phyloP scores from a whole-genome alignment of 2,113 vertebrate genomes.

The Bubo bubo region DNA sequence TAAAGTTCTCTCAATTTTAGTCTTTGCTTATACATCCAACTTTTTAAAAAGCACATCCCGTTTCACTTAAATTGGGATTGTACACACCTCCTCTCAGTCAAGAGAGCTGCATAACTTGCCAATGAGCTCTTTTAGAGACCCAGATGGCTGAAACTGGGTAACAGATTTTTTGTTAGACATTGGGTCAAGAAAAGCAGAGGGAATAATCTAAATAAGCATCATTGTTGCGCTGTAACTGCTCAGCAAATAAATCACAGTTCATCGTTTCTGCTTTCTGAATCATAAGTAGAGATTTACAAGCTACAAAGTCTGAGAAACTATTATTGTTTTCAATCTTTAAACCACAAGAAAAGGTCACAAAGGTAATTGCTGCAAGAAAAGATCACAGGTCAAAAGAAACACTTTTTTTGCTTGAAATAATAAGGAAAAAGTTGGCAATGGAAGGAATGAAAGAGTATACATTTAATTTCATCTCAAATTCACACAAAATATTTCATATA shows the following conservation, averaged over 20 bases:
- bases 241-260: neutral
- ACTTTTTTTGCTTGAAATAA: neutral
- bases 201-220: neutral
- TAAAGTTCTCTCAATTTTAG: neutral
- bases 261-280: neutral
- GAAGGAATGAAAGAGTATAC: neutral
- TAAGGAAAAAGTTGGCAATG: neutral
- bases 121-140: neutral
- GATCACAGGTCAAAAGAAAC: neutral
- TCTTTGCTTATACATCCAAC: rapidly evolving
- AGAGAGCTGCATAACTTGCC: neutral
- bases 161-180: neutral
- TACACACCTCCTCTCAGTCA: rapidly evolving
- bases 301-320: neutral
- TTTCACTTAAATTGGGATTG: rapidly evolving
- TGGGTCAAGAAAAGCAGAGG: neutral
- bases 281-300: neutral
- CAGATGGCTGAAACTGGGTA: neutral
- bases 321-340: neutral
- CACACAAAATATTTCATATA: neutral
- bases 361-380: conserved; percentile 1
- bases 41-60: neutral
- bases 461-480: neutral
- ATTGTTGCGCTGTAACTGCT: rapidly evolving
- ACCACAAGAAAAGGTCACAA: neutral